Base-by-base conservation (phyloP, 2,888 invertebrate genomes). In the Apodemia hepburni region DNA sequence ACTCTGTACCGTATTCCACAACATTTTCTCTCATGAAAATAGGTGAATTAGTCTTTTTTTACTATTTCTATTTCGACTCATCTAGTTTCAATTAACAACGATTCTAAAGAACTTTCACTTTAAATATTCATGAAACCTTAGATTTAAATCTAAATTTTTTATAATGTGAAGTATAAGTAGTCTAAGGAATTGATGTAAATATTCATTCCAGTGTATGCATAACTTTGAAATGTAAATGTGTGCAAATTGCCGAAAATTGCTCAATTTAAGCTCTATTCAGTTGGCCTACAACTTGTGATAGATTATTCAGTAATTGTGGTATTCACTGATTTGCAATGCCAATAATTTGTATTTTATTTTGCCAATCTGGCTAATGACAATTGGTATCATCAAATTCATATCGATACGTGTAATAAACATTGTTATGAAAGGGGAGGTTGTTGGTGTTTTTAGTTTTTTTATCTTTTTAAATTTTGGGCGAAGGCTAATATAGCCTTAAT, bases 191-290 rank as follows among this genome's bases (percentile, higher is more conserved):
- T 17, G 29, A 54, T 6, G 15, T 15, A 54, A 54, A 54, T 54
- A 54, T 18, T 54, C 27, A 54, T 54, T 22, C 15, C 27, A 3
- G 12, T 54, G 54, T 27, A 57, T 57, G 8, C 29, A 29, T 29
- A 57, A 57, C 29, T 57, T 57, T 12, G 27, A n/a, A 15, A 57
- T 57, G 57, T 27, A 27, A 57, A 57, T 57, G 57, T 57, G 57
- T 57, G 57, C 57, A 57, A 57, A 29, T 57, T 57, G 27, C 15
- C n/a, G 29, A 57, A 57, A 57, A 57, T 57, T 57, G 57, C 15
- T 57, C 57, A 57, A 57, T 57, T 57, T 27, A 57, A 22, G 57
- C 57, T 29, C 27, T 27, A 57, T 57, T 57, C 57, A 57, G 27
- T 15, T 54, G 18, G 54, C 12, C 57, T 27, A 27, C 57, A 57